These are phyloP conservation scores for Vidua chalybeata DNA, from an alignment of 2,113 vertebrate genomes.

Conservation along the genomic window DNA sequence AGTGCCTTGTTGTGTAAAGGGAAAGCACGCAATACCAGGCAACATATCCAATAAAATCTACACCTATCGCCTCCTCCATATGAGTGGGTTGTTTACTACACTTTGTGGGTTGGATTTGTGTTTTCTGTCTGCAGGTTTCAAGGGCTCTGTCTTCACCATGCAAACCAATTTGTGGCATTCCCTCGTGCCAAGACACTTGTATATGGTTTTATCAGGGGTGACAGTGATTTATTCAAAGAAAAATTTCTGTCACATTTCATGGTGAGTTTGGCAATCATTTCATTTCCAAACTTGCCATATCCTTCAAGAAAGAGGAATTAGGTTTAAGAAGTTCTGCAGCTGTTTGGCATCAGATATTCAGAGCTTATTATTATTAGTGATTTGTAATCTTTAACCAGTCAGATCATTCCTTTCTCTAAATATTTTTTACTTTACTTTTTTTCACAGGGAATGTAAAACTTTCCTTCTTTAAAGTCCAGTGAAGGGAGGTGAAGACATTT, in stretches of 20 bases:
- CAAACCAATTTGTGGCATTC: background rate
- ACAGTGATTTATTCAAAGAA: constrained; percentile 43
- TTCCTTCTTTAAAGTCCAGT: constrained; percentile 41
- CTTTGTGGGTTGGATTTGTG: background rate
- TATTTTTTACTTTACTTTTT: constrained; percentile 48
- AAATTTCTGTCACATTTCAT: constrained; percentile 7
- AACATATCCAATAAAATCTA: background rate
- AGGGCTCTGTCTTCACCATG: background rate
- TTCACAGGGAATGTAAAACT: constrained; percentile 45
- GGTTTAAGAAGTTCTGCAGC: constrained; percentile 61
- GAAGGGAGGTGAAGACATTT: constrained; percentile 52
- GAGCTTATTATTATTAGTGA: constrained; percentile 59
- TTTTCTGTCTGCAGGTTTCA: background rate
- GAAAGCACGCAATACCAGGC: background rate
- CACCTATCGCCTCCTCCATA: background rate
- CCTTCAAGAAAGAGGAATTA: constrained; percentile 41
- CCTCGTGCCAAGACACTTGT: background rate
- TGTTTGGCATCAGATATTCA: constrained; percentile 63
- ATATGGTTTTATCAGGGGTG: constrained; percentile 12
- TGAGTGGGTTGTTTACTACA: background rate
- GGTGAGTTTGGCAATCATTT: constrained; percentile 35
- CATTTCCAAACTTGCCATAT: constrained; percentile 17
- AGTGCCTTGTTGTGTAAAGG: background rate
- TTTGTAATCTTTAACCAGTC: constrained; percentile 57
- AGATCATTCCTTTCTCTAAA: constrained; percentile 43